Base-by-base conservation (phyloP, 2,113 vertebrate species). In the Notiomystis cincta region DNA sequence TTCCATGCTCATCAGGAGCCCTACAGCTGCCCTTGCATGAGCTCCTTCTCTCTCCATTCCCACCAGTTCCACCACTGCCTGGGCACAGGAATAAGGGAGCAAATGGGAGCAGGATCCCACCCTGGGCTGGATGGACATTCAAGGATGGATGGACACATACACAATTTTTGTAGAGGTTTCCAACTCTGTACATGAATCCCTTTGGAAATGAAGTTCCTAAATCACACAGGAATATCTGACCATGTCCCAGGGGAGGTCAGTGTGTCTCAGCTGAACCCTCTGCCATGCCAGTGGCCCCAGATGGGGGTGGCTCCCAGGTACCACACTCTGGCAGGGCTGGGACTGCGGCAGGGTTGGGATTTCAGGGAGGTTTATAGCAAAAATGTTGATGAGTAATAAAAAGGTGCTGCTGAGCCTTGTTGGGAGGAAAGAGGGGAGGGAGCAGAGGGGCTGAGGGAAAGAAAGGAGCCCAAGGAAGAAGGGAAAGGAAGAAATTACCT, bases 401-500 rank as follows among this genome's bases (percentile, higher is more conserved):
- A 95, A 96, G 94, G 57, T 90, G 82, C 85, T 91, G 87, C 81
- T 84, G 89, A 86, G 71, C 31, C 90, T 90, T 51, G 47, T 28
- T 71, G 27, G 75, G 77, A 95, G 60, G 69, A 20, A 76, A 70
- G n/a, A 45, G 44, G 19, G 51, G 88, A 78, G 85, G 89, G 75
- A 72, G 31, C 0, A 23, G 66, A 64, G 65, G 42, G 72, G 30
- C 66, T 27, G 64, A 60, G 31, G 51, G 70, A 64, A 84, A 33
- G 62, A 50, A 82, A 77, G 64, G 54, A 76, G 45, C 35, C 56
- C 37, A 40, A 58, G 75, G 61, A 89, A 47, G 85, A 82, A 67
- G 40, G 48, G 80, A 48, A 81, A 65, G 82, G 48, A 70, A 80
- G 73, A 62, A 96, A 89, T 69, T 37, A 97, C 91, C 95, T 96